Evolutionary conservation across 2,888 invertebrate species (phyloP).

Genomic region (Drosophila infuscata): DNA sequence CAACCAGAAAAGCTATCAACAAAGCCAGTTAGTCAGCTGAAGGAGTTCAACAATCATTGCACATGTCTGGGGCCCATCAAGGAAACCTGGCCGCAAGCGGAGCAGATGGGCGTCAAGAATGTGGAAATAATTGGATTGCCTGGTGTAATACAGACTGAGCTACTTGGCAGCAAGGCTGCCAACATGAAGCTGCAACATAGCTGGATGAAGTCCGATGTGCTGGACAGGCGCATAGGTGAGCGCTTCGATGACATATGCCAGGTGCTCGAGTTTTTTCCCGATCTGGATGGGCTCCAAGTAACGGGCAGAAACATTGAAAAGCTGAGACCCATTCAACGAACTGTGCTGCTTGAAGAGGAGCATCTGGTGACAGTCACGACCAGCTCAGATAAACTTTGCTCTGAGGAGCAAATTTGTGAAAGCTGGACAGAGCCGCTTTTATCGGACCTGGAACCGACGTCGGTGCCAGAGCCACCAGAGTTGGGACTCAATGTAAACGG

Average conservation of each 20-base stretch:
- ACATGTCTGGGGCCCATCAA: constrained; percentile 28
- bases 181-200: constrained; percentile 29
- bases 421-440: not conserved
- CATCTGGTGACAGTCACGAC: constrained; percentile 52
- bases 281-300: constrained; percentile 68
- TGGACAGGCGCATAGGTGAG: constrained; percentile 65
- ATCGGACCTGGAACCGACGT: not conserved
- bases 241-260: constrained; percentile 60
- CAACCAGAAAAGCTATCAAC: constrained; percentile 32
- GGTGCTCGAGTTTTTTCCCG: constrained; percentile 78
- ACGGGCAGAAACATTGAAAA: constrained; percentile 52
- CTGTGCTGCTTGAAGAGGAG: constrained; percentile 36
- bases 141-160: constrained; percentile 54
- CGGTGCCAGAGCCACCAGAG: constrained; percentile 35
- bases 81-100: constrained; percentile 72
- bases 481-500: constrained; percentile 74
- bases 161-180: constrained; percentile 57
- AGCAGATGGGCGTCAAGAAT: constrained; percentile 39
- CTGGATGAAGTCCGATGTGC: constrained; percentile 71
- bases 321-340: constrained; percentile 13
- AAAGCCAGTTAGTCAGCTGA: constrained; percentile 35
- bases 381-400: constrained; percentile 34
- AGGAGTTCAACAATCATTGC: constrained; percentile 43
- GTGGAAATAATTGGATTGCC: constrained; percentile 78
- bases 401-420: constrained; percentile 35